phyloP scores from a whole-genome alignment of 2,888 invertebrate genomes.

The Gryllus longicercus region DNA sequence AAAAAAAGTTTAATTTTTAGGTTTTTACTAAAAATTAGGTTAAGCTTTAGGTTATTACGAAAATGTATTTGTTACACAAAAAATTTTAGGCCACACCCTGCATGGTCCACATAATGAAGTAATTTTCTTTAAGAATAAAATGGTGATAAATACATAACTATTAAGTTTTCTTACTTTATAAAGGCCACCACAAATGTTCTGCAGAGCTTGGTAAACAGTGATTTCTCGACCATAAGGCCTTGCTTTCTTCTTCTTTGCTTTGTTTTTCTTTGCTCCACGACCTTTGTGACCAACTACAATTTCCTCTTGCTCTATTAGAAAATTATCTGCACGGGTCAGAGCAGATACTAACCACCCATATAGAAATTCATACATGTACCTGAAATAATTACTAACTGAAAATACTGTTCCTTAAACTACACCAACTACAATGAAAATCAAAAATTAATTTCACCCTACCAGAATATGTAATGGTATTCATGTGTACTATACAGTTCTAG shows the following conservation, averaged over 20 bases:
- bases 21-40: too few relatives aligned
- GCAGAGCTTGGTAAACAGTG: conserved; percentile 84
- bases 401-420: background rate
- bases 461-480: conserved; percentile 94
- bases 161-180: conserved; percentile 65
- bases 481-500: conserved; percentile 92
- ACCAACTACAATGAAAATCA: background rate
- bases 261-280: conserved; percentile 52
- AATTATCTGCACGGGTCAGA: conserved; percentile 80
- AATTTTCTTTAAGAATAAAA: too few relatives aligned
- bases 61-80: too few relatives aligned
- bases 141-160: too few relatives aligned
- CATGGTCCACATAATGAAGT: too few relatives aligned
- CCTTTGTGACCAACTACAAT: conserved; percentile 49
- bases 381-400: conserved; percentile 41
- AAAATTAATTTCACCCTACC: conserved; percentile 54
- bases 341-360: conserved; percentile 93
- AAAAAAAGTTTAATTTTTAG: too few relatives aligned
- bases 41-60: too few relatives aligned
- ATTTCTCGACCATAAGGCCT: conserved; percentile 79
- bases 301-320: conserved; percentile 72
- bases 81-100: too few relatives aligned
- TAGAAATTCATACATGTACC: conserved; percentile 90
- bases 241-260: conserved; percentile 61
- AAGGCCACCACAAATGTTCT: conserved; percentile 92